Conservation (phyloP, 2,888 invertebrate genomes). For the Eumacrocentrus americanus region DNA sequence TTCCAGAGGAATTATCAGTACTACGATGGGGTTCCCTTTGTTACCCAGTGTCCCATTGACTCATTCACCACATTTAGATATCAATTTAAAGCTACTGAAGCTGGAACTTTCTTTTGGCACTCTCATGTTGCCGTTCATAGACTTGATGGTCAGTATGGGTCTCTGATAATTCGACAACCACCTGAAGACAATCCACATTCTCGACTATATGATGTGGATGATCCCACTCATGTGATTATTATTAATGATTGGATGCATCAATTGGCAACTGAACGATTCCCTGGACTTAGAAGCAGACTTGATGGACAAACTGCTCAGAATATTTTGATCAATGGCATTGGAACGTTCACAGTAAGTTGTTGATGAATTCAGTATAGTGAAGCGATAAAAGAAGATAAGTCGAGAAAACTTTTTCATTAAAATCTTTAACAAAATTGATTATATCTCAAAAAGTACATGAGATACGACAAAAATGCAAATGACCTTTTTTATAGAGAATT, state of each 20-base stretch:
- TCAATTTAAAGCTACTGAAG: constrained; percentile 50
- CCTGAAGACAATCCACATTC: constrained; percentile 52
- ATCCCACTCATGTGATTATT: constrained; percentile 65
- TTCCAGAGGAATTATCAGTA: constrained; percentile 83
- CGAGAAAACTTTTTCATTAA: no score
- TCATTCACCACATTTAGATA: constrained; percentile 45
- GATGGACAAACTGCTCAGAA: constrained; percentile 57
- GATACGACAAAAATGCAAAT: no score
- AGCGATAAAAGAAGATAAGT: no score
- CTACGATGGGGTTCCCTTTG: constrained; percentile 87
- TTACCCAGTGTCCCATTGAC: constrained; percentile 84
- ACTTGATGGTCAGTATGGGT: constrained; percentile 68
- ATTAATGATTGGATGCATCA: constrained; percentile 64
- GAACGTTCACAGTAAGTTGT: constrained; percentile 43
- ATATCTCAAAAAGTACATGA: no score
- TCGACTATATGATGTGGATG: constrained; percentile 60
- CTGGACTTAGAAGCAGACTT: constrained; percentile 59
- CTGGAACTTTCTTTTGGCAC: constrained; percentile 61
- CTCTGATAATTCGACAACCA: constrained; percentile 66
- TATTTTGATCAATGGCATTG: constrained; percentile 56
- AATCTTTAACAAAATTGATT: no score
- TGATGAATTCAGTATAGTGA: no score
- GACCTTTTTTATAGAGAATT: no score
- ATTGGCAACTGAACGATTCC: constrained; percentile 56
- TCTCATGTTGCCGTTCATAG: constrained; percentile 63